A percentile compares a stretch with the other conserved stretches of the same genome.
These are phyloP conservation scores for Colletes gigas DNA, from an alignment of 1,140 invertebrate genomes.

Conservation along the genomic window DNA sequence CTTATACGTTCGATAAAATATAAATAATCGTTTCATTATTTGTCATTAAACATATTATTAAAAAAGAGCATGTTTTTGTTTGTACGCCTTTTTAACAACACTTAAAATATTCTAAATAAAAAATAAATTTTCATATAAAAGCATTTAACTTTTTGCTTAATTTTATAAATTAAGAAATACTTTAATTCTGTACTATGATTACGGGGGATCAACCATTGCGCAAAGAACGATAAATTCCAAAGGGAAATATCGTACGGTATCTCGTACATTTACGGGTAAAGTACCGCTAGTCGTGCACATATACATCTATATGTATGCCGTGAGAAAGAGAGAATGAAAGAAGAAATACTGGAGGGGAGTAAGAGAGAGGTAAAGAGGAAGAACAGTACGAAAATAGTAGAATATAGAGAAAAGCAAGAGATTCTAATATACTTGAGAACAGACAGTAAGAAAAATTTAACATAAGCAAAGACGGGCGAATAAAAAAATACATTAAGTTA, in stretches of 20 bases:
- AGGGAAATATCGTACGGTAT: conserved; percentile 72
- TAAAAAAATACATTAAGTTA: background rate
- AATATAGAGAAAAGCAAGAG: conserved; percentile 42
- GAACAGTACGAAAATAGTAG: conserved; percentile 39
- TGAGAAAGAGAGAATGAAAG: conserved; percentile 46
- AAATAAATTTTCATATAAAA: background rate
- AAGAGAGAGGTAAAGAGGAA: conserved; percentile 53
- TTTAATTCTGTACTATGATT: conserved; percentile 32
- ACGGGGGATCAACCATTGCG: conserved; percentile 46
- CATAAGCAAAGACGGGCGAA: background rate
- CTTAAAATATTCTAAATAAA: background rate
- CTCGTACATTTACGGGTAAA: conserved; percentile 69
- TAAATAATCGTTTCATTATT: background rate
- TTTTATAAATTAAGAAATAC: conserved; percentile 2
- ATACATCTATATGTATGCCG: conserved; percentile 13
- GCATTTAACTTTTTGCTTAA: background rate
- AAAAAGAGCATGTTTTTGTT: background rate
- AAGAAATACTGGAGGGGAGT: conserved; percentile 44
- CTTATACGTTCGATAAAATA: background rate
- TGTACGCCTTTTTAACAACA: background rate
- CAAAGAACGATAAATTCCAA: conserved; percentile 62
- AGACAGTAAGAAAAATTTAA: conserved; percentile 8
- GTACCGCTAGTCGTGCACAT: conserved; percentile 71
- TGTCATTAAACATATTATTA: background rate
- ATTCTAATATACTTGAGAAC: conserved; percentile 13